Evolutionary conservation across 2,113 vertebrate genomes (phyloP), one percentile per base, ranked within the genome.

Genomic region (Cyanoderma ruficeps): DNA sequence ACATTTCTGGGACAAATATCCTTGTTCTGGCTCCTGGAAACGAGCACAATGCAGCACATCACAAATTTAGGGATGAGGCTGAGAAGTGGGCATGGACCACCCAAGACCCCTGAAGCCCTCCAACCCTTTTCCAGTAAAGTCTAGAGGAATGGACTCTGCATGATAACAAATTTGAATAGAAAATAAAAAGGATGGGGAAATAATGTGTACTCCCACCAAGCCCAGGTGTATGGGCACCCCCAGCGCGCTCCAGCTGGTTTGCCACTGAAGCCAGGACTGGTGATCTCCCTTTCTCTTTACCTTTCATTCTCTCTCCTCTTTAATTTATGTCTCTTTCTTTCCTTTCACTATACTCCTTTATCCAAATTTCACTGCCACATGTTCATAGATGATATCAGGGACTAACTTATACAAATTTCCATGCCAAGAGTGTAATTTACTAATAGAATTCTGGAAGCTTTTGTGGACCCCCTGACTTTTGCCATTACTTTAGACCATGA

Each of bases 1-100:
- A 44, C 10, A 6, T 59, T 65, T 33, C 52, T 67, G 86, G 44
- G 19, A 30, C 8, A 52, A 74, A 52, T 0, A 0, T 39, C 19
- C 44, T 33, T 20, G 12, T 52, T 74, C 27, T 44, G 52, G 19
- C 19, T 81, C 18, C 19, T 44, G 37, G 37, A 52, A 15, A 27
- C 28, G 23, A 37, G 27, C 27, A 50, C 10, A 50, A 27, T n/a
- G 30, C 18, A 37, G 44, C 28, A 37, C 1, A 57, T 10, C 9
- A 25, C 25, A 39, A 50, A 22, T 33, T 27, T 33, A 59, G 13
- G 10, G 28, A 37, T 39, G 52, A 74, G 22, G 6, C 6, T 50
- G 39, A 65, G 10, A 57, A 52, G 7, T 20, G 52, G 31, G 4
- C 18, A 20, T 19, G 35, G 27, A 44, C 22, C 11, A 57, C 6